Base-by-base conservation (phyloP, 2,113 vertebrate species). In the Leiothrix lutea region DNA sequence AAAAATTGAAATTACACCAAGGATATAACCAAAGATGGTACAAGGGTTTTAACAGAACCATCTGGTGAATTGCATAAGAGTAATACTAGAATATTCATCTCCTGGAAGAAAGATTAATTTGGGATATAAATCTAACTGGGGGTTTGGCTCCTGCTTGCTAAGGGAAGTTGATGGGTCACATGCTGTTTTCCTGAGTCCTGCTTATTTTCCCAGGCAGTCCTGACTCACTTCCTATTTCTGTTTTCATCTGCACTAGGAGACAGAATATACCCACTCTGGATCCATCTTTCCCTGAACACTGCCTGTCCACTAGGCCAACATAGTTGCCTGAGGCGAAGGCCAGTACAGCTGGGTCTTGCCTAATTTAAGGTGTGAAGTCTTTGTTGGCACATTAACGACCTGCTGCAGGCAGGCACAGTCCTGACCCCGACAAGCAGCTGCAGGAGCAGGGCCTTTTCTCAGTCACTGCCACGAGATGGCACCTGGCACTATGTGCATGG, bases 381-480 rank as follows among this genome's bases (percentile, higher is more conserved):
- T 36, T 64, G 28, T n/a, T 1, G 2, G 81, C 58, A 73, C 1
- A 0, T 54, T 24, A 58, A 29, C 2, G 12, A 58, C 1, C 3
- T 11, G 29, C 18, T 77, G 42, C 42, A 65, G 57, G 45, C 29
- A 82, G 73, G 64, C 23, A 60, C 9, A 21, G n/a, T 20, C 31
- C 80, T 44, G 80, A 44, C 31, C 31, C 57, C 2, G 4, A 36
- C 14, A 65, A 45, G 79, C 82, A 92, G 79, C 72, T 79, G 78
- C 75, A 83, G 62, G 40, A 81, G 65, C 90, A 81, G 22, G 54
- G 64, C 60, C 82, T 78, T 86, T 96, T 97, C 91, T 90, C 86
- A 88, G 92, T n/a, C 86, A 69, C 14, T 67, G 62, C 98, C 98
- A 97, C 97, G 84, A 98, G 98, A 88, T 91, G 97, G 97, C 98